Base-by-base conservation (phyloP, 2,888 invertebrate species). In the Vandiemenella viatica region DNA sequence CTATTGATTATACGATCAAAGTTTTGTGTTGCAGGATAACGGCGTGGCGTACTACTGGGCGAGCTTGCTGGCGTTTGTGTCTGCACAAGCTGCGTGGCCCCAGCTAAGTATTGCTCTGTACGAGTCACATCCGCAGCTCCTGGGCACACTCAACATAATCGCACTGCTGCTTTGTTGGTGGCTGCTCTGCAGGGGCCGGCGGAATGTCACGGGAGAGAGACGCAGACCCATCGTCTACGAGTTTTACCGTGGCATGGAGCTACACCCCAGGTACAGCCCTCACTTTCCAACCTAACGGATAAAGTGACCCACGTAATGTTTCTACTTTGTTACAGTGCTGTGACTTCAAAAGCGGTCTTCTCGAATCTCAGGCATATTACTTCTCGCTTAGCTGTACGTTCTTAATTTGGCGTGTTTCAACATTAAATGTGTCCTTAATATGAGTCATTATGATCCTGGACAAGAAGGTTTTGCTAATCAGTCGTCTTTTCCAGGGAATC, bases 171-270 rank as follows among this genome's bases (percentile, higher is more conserved):
- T 46, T 15, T 52, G 52, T 23, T 7, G 17, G 17, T 41, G 43
- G 42, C 43, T 52, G 16, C 37, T 45, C 23, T 18, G 26, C 22
- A 42, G 43, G 17, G 50, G 47, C 10, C 21, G 44, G 21, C 43
- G 42, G 20, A 41, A 21, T 4, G 17, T 7, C 18, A 55, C 52
- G 13, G 48, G 43, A 5, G 44, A 51, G 5, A 50, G 42, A 10
- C 32, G 40, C 5, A 42, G 50, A 15, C 62, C 63, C 10, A 22
- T 61, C 6, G 26, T 73, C 17, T 72, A 69, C 55, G 73, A 76
- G 55, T 74, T 73, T 58, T 77, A 74, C 61, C 70, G 74, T 60
- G 77, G 77, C 1, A 69, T 72, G 45, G 75, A 77, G 58, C 63
- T 72, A 2, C 72, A 75, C 58, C 75, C 75, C 0, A 58, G 68